Percentiles rank a stretch among this genome's conserved stretches.
Evolutionary conservation across 30 jellyfish, hydroid and myxozoan species (phyloP).

Genomic region (Aurelia sp.): DNA sequence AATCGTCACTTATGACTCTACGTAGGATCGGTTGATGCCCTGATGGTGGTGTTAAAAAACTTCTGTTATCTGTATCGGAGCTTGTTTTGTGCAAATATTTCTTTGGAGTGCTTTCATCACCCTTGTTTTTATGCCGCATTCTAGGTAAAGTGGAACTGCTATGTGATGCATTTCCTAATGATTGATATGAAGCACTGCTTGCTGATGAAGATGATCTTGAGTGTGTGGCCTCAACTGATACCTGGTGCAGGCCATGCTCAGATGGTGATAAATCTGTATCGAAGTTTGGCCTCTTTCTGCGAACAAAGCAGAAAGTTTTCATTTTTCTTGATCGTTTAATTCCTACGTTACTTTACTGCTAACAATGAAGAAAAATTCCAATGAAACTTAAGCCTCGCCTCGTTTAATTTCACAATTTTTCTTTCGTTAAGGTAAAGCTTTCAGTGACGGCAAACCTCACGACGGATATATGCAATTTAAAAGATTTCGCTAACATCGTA

Average conservation of each 20-base stretch:
- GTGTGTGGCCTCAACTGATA: conserved; percentile 39
- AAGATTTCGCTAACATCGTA: no score
- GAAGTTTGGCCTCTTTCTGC: conserved; percentile 60
- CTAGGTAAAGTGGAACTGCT: conserved; percentile 23
- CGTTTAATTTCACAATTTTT: no score
- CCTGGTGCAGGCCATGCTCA: neutral
- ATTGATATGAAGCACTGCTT: conserved; percentile 64
- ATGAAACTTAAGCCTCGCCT: no score
- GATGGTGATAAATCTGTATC: conserved; percentile 31
- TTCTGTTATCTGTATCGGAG: conserved; percentile 19
- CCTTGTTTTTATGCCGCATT: neutral
- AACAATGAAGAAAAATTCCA: no score
- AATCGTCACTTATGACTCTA: conserved; percentile 30
- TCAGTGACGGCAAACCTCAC: no score
- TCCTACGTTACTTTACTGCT: no score
- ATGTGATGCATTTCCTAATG: conserved; percentile 18
- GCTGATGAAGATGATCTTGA: conserved; percentile 68
- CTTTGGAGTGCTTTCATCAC: conserved; percentile 31
- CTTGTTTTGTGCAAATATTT: neutral
- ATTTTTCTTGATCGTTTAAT: no score
- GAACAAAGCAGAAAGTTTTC: neutral
- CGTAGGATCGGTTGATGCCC: conserved; percentile 10
- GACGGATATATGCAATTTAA: no score
- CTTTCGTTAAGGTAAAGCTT: no score
- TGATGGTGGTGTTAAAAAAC: no score